Evolutionary conservation across 2,888 invertebrate genomes (phyloP).

Genomic region (Nasonovia ribisnigri): DNA sequence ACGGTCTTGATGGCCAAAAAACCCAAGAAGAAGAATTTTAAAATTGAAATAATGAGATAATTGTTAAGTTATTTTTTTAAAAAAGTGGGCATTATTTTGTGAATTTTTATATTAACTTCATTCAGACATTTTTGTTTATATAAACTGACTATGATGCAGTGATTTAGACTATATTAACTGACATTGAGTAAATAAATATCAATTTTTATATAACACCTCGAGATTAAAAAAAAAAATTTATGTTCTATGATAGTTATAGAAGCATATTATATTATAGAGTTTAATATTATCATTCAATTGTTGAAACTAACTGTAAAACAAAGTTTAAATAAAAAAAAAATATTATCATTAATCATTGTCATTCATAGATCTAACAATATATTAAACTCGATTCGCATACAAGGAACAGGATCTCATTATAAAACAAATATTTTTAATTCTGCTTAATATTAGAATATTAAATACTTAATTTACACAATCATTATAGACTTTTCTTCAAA

Average conservation of each 20-base stretch:
- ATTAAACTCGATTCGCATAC: not conserved
- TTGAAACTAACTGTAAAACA: too few relatives aligned
- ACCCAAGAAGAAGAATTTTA: too few relatives aligned
- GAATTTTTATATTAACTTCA: not conserved
- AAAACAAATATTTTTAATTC: not conserved
- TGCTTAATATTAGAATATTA: not conserved
- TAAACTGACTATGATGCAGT: not conserved
- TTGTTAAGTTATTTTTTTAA: not conserved
- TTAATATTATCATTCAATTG: too few relatives aligned
- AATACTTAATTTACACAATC: not conserved
- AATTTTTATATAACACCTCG: too few relatives aligned
- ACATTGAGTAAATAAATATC: too few relatives aligned
- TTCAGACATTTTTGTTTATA: not conserved
- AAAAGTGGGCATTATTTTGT: not conserved
- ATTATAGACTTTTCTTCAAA: not conserved
- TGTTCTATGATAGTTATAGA: not conserved
- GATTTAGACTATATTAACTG: not conserved
- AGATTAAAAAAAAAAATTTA: too few relatives aligned
- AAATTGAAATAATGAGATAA: not conserved
- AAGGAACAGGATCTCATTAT: not conserved
- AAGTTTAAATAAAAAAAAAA: too few relatives aligned
- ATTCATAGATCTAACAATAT: not conserved
- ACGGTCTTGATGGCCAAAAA: too few relatives aligned
- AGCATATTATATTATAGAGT: not conserved
- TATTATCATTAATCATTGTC: not conserved